Conservation (phyloP, 2,888 invertebrate species). For the Orchestes rusci region DNA sequence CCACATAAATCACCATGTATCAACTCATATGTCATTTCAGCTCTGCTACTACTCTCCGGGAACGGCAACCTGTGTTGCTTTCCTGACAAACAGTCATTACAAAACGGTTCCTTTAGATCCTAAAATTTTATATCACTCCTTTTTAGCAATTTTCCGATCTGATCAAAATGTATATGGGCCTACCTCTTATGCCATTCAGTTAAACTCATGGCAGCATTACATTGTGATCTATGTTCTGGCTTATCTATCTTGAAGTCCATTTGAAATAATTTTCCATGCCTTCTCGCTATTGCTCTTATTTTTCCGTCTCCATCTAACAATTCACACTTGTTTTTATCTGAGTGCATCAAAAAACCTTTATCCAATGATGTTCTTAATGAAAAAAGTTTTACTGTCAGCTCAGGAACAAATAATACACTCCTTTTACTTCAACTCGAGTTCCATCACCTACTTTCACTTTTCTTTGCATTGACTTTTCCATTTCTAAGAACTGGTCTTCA, state of each 20-base stretch:
- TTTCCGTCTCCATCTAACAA: too few relatives aligned
- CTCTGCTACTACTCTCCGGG: neutral
- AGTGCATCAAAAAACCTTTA: too few relatives aligned
- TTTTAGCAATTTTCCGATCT: too few relatives aligned
- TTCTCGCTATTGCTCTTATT: too few relatives aligned
- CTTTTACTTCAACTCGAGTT: too few relatives aligned
- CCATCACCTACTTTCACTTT: too few relatives aligned
- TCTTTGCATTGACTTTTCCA: too few relatives aligned
- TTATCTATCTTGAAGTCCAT: neutral
- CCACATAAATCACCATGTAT: constrained; percentile 3
- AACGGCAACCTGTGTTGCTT: constrained; percentile 6
- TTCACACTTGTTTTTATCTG: constrained; percentile 1
- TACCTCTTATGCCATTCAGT: neutral
- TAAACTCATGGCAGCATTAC: neutral
- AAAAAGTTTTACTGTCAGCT: too few relatives aligned
- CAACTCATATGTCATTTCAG: neutral
- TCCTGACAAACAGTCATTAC: neutral
- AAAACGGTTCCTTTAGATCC: neutral
- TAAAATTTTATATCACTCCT: too few relatives aligned
- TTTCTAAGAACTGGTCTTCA: neutral
- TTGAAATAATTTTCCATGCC: too few relatives aligned
- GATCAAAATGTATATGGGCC: neutral
- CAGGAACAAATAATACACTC: too few relatives aligned
- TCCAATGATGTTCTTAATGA: too few relatives aligned
- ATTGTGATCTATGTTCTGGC: neutral